Evolutionary conservation across 2,113 vertebrate genomes (phyloP).

Genomic region (Balaeniceps rex): DNA sequence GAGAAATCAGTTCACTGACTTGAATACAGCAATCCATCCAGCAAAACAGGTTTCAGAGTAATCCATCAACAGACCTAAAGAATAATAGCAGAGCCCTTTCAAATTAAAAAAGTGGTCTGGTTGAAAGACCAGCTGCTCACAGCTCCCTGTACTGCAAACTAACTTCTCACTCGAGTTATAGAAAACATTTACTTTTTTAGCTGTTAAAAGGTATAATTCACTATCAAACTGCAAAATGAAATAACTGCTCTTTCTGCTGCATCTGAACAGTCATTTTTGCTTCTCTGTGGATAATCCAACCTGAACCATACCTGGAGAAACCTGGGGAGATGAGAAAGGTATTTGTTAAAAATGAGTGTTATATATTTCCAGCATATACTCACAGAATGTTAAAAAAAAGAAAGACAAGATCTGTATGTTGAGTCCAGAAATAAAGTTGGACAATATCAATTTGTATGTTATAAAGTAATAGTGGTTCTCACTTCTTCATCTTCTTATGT

Average conservation of each 20-base stretch:
- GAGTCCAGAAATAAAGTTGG: background rate
- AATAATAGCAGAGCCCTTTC: background rate
- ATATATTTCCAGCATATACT: background rate
- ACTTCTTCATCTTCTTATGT: conserved; percentile 67
- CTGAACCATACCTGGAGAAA: background rate
- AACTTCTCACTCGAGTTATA: background rate
- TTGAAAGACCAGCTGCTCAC: background rate
- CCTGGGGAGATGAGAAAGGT: background rate
- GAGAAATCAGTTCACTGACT: background rate
- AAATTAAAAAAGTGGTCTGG: background rate
- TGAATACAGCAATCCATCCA: background rate
- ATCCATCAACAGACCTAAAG: background rate
- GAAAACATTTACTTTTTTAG: background rate
- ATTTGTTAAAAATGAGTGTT: background rate
- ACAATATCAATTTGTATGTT: fast-evolving
- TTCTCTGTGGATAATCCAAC: background rate
- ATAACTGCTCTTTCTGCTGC: background rate
- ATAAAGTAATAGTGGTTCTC: background rate
- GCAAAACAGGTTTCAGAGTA: background rate
- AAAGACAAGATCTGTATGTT: background rate
- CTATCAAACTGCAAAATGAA: background rate
- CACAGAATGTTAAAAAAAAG: background rate
- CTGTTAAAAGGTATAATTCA: background rate
- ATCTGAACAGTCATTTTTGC: background rate
- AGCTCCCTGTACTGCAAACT: background rate